Evolutionary conservation across 1,140 invertebrate genomes (phyloP), one percentile per base, ranked within the genome.

Genomic region (Bombus cullumanus): DNA sequence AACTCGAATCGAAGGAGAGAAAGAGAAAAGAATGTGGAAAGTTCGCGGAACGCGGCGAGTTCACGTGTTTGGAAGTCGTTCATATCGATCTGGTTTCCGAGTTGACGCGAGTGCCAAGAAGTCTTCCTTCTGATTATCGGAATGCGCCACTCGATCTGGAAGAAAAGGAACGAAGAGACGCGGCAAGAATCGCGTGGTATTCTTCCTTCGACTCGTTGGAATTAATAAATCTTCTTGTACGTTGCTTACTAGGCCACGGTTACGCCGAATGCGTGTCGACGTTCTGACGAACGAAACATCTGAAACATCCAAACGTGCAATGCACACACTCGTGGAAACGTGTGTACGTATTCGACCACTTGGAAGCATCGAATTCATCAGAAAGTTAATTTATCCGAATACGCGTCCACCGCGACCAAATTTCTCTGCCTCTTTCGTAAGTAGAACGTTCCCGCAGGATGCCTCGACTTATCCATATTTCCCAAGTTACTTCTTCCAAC

Each of bases 51-150:
- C 74, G 74, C 53, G 37, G 13, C 28, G 15, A 53, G 25, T 39
- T 66, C 43, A 34, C 81, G 34, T 15, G 78, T 53, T 53, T 28
- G 43, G 43, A 77, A 68, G 59, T 41, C 62, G 73, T 25, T 68
- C 81, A 13, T 83, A 83, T 83, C 62, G 74, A 78, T 83, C 66
- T 69, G 43, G 81, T 34, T 22, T 15, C 6, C 18, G 8, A 28
- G 37, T 72, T 73, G 79, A 59, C 79, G 37, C 69, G 28, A 39
- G 68, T 39, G 79, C 79, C 68, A 28, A 34, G n/a, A 47, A 37
- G 47, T 66, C 34, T 64, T 31, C 13, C n/a, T 31, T 78, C 69
- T 69, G 74, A 83, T 83, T 76, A 69, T 22, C 22, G 64, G 37
- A 41, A 77, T 25, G 15, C 72, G n/a, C 5, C 34, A 13, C 43